Percentiles rank a stretch among this genome's conserved stretches.
phyloP scores from a whole-genome alignment of 2,888 invertebrate species.

The Patella depressa region DNA sequence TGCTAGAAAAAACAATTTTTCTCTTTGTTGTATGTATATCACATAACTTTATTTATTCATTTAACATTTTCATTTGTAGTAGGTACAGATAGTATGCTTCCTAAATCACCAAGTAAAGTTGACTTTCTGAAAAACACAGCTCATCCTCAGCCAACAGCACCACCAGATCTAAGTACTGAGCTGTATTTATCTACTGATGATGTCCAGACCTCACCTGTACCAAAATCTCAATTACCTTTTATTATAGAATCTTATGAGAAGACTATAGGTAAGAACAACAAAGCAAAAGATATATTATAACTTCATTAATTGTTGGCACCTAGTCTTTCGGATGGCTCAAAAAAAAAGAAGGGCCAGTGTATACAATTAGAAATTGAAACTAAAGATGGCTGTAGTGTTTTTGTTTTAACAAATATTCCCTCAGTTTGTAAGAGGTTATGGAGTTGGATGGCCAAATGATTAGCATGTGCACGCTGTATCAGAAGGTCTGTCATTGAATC shows the following conservation, averaged over 20 bases:
- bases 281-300: background rate
- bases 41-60: no score
- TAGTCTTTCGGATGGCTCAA: constrained; percentile 15
- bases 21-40: no score
- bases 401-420: no score
- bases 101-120: constrained; percentile 55
- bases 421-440: no score
- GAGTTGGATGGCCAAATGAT: no score
- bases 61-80: background rate
- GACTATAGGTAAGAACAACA: constrained; percentile 61
- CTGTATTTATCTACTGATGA: constrained; percentile 61
- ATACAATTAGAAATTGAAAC: no score
- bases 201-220: constrained; percentile 63
- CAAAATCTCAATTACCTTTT: constrained; percentile 62
- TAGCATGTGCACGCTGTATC: no score
- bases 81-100: constrained; percentile 10
- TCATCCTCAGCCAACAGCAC: constrained; percentile 64
- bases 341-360: background rate
- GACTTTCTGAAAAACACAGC: constrained; percentile 67
- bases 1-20: no score
- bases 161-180: constrained; percentile 59
- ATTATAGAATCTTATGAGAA: constrained; percentile 69
- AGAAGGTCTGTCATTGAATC: no score
- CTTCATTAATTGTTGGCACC: background rate
- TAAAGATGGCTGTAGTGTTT: no score